Base-by-base conservation (phyloP, 37 sponge, comb jelly and placozoan genomes). In the Geodia barretti region DNA sequence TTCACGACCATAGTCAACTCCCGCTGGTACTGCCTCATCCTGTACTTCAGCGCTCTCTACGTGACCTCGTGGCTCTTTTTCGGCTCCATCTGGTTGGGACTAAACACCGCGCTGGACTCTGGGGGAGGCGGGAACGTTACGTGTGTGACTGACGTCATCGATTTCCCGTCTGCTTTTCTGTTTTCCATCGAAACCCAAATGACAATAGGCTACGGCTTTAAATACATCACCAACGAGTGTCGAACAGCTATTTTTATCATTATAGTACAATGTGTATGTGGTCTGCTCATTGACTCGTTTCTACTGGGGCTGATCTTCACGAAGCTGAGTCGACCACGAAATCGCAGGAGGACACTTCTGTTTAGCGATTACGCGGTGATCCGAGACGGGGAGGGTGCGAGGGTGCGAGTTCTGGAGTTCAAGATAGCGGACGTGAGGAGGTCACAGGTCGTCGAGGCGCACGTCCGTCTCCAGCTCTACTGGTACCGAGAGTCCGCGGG, bases 181-280 rank as follows among this genome's bases (percentile, higher is more conserved):
- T 77, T 92, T 68, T 94, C 95, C 3, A 37, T 94, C 1, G 95
- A 92, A 60, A 80, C 82, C 4, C 92, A 94, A 54, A 47, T 81
- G 4, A 94, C 95, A 5, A 94, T 94, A 43, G 95, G 95, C 11
- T 94, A 69, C 77, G 95, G 95, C 5, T 70, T 82, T 47, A 70
- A 68, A 37, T 81, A 79, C 76, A 69, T 91, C 19, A 0, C 60
- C 14, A 41, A 68, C 29, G 75, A 75, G 8, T 94, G 95, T 42
- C 0, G n/a, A 17, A 5, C 29, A 28, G 95, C 88, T 17, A 68
- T 88, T 9, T 24, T 94, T 1, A 38, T 94, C 2, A 70, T 94
- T 23, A 37, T 82, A 1, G 0, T 88, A 31, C 92, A 94, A 68
- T 74, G 76, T 34, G 28, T 94, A 20, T 25, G 77, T 1, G 92